Evolutionary conservation across 1,140 invertebrate genomes (phyloP), one percentile per base, ranked within the genome.

Genomic region (Wasmannia auropunctata): DNA sequence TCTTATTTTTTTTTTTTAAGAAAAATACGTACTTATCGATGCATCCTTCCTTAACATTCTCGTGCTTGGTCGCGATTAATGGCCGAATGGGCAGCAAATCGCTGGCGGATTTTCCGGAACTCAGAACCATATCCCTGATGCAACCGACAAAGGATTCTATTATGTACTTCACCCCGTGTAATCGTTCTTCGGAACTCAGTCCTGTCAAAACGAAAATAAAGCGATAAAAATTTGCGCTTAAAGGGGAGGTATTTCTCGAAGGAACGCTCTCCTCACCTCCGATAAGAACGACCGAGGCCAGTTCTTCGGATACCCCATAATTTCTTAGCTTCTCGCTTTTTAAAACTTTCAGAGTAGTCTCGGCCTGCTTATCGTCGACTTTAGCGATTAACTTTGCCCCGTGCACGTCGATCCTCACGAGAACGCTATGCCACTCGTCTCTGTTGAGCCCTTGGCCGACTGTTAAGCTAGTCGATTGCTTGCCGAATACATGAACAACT

Each of bases 131-230:
- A 90, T 98, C 97, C 91, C 97, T 97, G 81, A 99, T 98, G 92
- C 98, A 99, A 3, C 98, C 98, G 58, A 98, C 97, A 93, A 99
- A 99, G 14, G 98, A 98, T 95, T 98, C 98, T 86, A 98, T 98
- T 51, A 98, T 98, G 91, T 98, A 98, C 94, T 98, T 98, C 0
- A 98, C 98, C 75, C 98, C 97, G 91, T 98, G 97, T 22, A 98
- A 95, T 93, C 97, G 96, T 93, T 98, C 97, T 93, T 98, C 97
- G 1, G 97, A 98, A 91, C 98, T 98, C 83, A 98, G 94, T 89
- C 98, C 98, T 98, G 88, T 22, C 19, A 51, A 79, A 60, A 67
- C 4, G 14, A 14, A 75, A 46, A 58, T n/a, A 67, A 46, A 49
- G 4, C 3, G n/a, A 69, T 80, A 28, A 22, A 43, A 16, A 69